Percentiles rank a stretch among this genome's conserved stretches.
phyloP scores from a whole-genome alignment of 2,797 vertebrate species.

The Sebastes jordani region DNA sequence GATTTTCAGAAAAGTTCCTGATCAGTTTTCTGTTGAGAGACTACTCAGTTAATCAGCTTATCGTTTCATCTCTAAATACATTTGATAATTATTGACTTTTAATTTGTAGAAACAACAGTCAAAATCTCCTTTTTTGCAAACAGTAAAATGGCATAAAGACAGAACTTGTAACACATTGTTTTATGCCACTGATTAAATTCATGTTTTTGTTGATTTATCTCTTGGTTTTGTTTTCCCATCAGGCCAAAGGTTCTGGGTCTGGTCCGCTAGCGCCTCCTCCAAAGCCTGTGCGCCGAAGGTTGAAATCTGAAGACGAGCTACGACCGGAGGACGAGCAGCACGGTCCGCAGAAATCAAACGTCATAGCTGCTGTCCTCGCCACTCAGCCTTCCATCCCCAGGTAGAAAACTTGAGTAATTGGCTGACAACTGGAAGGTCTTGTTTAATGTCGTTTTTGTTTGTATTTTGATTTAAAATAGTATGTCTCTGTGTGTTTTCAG shows the following conservation, averaged over 20 bases:
- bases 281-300: slow-evolving; percentile 94
- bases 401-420: slow-evolving; percentile 63
- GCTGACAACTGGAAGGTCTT: background rate
- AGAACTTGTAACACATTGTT: background rate
- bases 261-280: slow-evolving; percentile 93
- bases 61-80: background rate
- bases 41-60: background rate
- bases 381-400: slow-evolving; percentile 96
- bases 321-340: slow-evolving; percentile 92
- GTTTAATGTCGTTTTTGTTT: background rate
- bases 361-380: slow-evolving; percentile 89
- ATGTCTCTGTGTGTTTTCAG: slow-evolving; percentile 70
- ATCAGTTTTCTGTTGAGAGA: background rate
- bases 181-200: background rate
- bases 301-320: slow-evolving; percentile 98
- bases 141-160: too few relatives aligned
- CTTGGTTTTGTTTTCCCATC: background rate
- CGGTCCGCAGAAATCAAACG: slow-evolving; percentile 90
- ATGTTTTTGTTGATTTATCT: background rate
- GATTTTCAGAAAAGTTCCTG: background rate
- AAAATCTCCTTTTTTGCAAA: background rate
- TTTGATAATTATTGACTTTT: background rate
- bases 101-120: background rate
- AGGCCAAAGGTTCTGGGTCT: slow-evolving; percentile 89
- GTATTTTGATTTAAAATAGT: background rate